Conservation (phyloP, 2,113 vertebrate species). For the Gavialis gangeticus region DNA sequence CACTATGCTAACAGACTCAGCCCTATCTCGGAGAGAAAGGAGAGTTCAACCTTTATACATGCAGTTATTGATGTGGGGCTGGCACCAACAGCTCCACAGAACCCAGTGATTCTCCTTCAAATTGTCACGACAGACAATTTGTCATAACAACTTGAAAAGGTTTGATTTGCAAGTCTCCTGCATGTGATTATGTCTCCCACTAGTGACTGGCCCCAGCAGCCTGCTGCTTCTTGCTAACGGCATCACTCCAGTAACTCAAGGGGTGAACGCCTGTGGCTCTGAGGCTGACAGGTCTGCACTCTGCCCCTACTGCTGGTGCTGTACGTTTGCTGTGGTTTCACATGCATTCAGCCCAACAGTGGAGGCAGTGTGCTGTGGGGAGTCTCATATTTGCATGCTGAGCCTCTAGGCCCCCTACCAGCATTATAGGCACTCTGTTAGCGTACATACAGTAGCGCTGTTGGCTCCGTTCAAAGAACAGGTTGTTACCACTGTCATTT, state of each 20-base stretch:
- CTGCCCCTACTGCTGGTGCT: not conserved
- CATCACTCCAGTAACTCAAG: not conserved
- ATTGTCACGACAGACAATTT: not conserved
- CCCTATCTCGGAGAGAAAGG: not conserved
- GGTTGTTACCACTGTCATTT: not conserved
- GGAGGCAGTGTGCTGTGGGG: not conserved
- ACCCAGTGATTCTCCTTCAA: not conserved
- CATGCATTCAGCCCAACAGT: not conserved
- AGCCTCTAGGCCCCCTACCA: not conserved
- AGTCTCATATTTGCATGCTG: not conserved
- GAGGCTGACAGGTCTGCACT: not conserved
- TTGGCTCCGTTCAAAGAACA: not conserved
- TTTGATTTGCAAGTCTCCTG: not conserved
- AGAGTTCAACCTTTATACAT: not conserved
- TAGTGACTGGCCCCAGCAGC: not conserved
- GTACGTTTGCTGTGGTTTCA: not conserved
- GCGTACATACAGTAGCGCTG: not conserved
- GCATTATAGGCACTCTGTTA: not conserved
- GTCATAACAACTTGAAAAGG: not conserved
- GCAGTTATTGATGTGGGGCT: not conserved
- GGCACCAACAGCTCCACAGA: not conserved
- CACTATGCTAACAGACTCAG: not conserved
- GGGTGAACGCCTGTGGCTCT: not conserved
- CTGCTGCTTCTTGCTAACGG: not conserved
- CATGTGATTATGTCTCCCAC: not conserved